Evolutionary conservation across 2,797 vertebrate genomes (phyloP), one percentile per base, ranked within the genome.

Genomic region (Eulemur coronatus): DNA sequence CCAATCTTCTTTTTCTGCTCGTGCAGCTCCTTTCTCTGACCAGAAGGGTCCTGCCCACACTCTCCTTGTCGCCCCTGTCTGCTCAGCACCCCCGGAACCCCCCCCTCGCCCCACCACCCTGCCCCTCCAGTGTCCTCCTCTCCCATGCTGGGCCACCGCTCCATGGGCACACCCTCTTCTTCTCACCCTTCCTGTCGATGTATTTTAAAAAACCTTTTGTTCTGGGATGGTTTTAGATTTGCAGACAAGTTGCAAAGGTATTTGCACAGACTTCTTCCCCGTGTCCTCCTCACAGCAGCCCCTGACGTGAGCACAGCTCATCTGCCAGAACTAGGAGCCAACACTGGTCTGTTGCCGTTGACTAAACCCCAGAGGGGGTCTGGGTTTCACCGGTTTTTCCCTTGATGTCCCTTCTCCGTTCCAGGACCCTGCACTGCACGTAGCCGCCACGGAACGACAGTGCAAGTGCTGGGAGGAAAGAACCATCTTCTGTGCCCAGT

Each of bases 251-350:
- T 35, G 50, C 50, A 15, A 35, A 78, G 75, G 50, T n/a, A 26
- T 38, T 7, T 2, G 6, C 12, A 13, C 1, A 14, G 20, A 35
- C 33, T 38, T 78, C 50, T 38, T 35, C 6, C 20, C n/a, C 0
- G 7, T 15, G n/a, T 35, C 22, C 22, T 50, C 13, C 4, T 14
- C 50, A 26, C 18, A 26, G 50, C 13, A 0, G 50, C 0, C 0
- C 50, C 22, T 28, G 76, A 12, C 20, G 3, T 69, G 67, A 38
- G 5, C 67, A 38, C 3, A 11, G 35, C 67, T 13, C 20, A 24
- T 24, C 20, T 67, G 87, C 26, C 46, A 67, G 24, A 55, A 67
- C 38, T 9, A 46, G 43, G 30, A n/a, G 26, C 14, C 38, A 80
- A 57, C 63, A 8, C 3, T n/a, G 63, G 30, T 43, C 28, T 14